These are phyloP conservation scores for Sussaba pulchella DNA, from an alignment of 2,888 invertebrate species.

Conservation along the genomic window DNA sequence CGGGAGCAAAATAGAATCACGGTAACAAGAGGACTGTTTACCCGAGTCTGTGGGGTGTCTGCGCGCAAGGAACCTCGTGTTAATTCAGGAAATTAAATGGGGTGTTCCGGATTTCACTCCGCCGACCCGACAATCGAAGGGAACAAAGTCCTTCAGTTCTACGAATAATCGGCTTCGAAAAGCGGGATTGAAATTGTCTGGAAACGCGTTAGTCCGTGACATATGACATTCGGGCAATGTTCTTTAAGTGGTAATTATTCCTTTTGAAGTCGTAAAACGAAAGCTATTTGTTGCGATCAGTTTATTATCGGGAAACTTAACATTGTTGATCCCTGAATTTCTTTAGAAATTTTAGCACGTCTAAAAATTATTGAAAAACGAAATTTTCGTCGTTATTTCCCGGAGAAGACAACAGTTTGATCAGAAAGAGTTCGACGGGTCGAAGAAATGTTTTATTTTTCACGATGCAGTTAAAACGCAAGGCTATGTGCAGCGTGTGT, in stretches of 20 bases:
- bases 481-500: constrained; percentile 37
- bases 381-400: no score
- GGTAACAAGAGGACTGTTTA: constrained; percentile 37
- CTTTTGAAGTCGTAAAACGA: no score
- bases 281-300: no score
- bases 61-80: constrained; percentile 59
- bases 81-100: constrained; percentile 76
- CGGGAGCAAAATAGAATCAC: constrained; percentile 42
- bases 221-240: constrained; percentile 1
- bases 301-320: no score
- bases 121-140: constrained; percentile 42
- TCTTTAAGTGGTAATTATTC: neutral
- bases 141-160: constrained; percentile 3
- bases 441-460: neutral
- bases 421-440: neutral
- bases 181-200: neutral
- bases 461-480: constrained; percentile 14
- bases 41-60: constrained; percentile 33
- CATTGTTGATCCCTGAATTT: no score
- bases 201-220: no score
- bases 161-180: neutral
- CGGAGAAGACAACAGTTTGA: neutral
- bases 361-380: no score
- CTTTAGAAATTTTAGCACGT: no score
- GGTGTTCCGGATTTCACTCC: constrained; percentile 49